Conservation (phyloP, 2,888 invertebrate genomes). For the Aquatica leii region DNA sequence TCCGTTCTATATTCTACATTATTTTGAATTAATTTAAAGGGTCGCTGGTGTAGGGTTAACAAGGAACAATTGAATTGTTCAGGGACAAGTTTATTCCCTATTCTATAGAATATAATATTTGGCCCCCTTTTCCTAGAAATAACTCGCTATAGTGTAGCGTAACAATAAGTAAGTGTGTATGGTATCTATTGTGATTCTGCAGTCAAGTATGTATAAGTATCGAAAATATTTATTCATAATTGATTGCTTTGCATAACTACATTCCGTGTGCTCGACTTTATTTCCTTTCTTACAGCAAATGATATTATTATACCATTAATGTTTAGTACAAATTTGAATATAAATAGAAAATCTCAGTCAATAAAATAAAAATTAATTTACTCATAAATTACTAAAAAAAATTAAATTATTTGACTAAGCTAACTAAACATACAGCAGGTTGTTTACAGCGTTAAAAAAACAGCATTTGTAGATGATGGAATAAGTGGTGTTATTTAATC, state of each 20-base stretch:
- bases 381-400: too few relatives aligned
- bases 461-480: too few relatives aligned
- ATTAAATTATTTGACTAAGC: too few relatives aligned
- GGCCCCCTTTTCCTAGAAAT: slow-evolving; percentile 17
- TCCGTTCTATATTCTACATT: slow-evolving; percentile 17
- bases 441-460: too few relatives aligned
- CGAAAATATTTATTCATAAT: slow-evolving; percentile 10
- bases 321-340: too few relatives aligned
- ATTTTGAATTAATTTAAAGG: slow-evolving; percentile 41
- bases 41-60: slow-evolving; percentile 59
- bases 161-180: slow-evolving; percentile 2
- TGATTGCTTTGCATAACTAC: not conserved
- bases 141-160: slow-evolving; percentile 12
- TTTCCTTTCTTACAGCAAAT: too few relatives aligned
- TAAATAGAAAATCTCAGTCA: too few relatives aligned
- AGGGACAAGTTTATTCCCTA: slow-evolving; percentile 44
- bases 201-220: slow-evolving; percentile 14
- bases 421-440: too few relatives aligned
- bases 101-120: slow-evolving; percentile 30
- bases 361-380: too few relatives aligned
- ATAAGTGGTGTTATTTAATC: too few relatives aligned
- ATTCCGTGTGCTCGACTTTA: too few relatives aligned
- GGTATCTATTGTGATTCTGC: slow-evolving; percentile 9
- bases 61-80: slow-evolving; percentile 61
- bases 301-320: too few relatives aligned